Percentiles rank a stretch among this genome's conserved stretches.
Conservation (phyloP, 2,113 vertebrate species). For the Micronycteris hirsuta region DNA sequence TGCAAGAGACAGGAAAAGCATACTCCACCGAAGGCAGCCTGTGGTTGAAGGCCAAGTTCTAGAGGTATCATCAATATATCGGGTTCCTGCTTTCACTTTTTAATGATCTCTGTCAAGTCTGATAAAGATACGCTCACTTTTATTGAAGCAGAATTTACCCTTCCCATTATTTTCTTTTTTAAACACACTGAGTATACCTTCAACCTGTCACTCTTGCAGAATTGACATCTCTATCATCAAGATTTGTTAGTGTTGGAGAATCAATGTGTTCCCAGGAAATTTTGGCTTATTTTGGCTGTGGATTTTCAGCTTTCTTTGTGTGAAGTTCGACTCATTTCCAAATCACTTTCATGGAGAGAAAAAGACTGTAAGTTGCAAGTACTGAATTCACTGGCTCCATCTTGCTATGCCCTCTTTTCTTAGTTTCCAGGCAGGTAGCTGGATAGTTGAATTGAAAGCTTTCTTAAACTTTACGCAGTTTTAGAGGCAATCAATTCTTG, state of each 20-base stretch:
- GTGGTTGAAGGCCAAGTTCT: slow-evolving; percentile 41
- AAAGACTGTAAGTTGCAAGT: neutral
- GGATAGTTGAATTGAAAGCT: neutral
- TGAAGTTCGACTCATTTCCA: slow-evolving; percentile 23
- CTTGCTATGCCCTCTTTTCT: neutral
- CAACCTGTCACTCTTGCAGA: slow-evolving; percentile 14
- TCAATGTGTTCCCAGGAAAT: slow-evolving; percentile 31
- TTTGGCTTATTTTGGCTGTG: slow-evolving; percentile 28
- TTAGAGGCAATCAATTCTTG: neutral
- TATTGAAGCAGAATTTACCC: slow-evolving; percentile 42
- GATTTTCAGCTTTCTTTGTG: neutral
- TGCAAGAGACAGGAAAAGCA: slow-evolving; percentile 27
- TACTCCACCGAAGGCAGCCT: slow-evolving; percentile 37
- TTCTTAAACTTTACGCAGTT: neutral
- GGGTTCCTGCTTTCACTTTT: slow-evolving; percentile 63
- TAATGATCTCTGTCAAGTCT: slow-evolving; percentile 72
- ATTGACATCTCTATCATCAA: slow-evolving; percentile 14
- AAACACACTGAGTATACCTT: neutral
- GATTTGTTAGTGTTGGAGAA: slow-evolving; percentile 28
- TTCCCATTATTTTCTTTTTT: neutral
- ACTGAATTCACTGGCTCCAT: neutral
- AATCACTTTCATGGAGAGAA: neutral
- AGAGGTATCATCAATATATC: slow-evolving; percentile 52
- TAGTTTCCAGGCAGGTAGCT: neutral
- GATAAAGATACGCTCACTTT: slow-evolving; percentile 55